Base-by-base conservation (phyloP, 2,888 invertebrate species). In the Cataglyphis cursor region DNA sequence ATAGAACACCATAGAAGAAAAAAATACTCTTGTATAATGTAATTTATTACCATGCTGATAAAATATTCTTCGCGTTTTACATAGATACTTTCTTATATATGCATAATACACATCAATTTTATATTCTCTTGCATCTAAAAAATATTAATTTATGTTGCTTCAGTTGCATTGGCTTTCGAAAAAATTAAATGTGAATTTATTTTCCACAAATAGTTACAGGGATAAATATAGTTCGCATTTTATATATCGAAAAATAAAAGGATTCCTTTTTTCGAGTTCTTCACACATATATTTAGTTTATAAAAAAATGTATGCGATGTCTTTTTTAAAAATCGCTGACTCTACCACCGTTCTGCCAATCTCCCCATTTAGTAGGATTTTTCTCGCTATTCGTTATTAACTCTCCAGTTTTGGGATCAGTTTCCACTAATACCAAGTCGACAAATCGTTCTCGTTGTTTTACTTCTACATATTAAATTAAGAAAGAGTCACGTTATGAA, bases 301-400 rank as follows among this genome's bases (percentile, higher is more conserved):
- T 24, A 35, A 83, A 81, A 72, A 70, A 35, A 24, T 75, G 35
- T 48, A 81, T 6, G 31, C 31, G 31, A 0, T 21, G 15, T 74
- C 68, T 83, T 93, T 93, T 54, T 31, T 54, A 94, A 84, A 94
- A 94, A 80, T 94, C 93, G 68, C 87, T 93, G 54, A 94, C 94
- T 72, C 94, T 90, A 12, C 94, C 93, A 72, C 91, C 89, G 72
- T 90, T 85, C 66, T 94, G 94, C 94, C 94, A 93, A 73, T 94
- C 94, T 66, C 94, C 94, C 93, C 93, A 94, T 86, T 93, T 94
- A 10, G 93, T 94, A 75, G 93, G 93, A 72, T 94, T 90, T 66
- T 92, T 91, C 68, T 94, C 94, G 35, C 68, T 84, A 66, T 94
- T 82, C 24, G 92, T 41, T 76, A 92, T 80, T 31, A 92, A 44